Base-by-base conservation (phyloP, 2,113 vertebrate species). In the Nyctibius bracteatus region DNA sequence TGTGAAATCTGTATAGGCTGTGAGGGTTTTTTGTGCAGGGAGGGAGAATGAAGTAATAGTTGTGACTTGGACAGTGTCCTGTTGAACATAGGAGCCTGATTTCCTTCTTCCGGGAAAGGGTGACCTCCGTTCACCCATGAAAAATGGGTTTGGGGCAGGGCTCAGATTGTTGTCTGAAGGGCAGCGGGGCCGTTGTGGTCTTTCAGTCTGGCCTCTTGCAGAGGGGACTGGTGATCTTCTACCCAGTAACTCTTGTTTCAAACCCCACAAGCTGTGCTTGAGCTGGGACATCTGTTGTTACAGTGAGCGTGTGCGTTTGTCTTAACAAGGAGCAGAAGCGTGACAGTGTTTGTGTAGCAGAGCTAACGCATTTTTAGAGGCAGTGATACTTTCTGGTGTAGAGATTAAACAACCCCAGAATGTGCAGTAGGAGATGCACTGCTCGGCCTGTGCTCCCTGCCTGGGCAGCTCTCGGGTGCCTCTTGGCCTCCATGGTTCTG, bases 111-210 rank as follows among this genome's bases (percentile, higher is more conserved):
- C 0, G 1, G 37, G 22, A 59, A 58, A 73, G 54, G 14, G 55
- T 80, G 74, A 59, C 54, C 44, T 58, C 44, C 30, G 10, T 49
- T 91, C 57, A 47, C 33, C 68, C 2, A 0, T 31, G 54, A 37
- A 54, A 62, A 75, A 12, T 43, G 39, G 33, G 25, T 27, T 82
- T 52, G 18, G 75, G 63, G 7, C 37, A 51, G 62, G 62, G 54
- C 49, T 88, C 73, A 37, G 55, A 16, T 43, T 27, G 43, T 90
- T 71, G 23, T 24, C 37, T 41, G n/a, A 30, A 70, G 59, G 35
- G 9, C 46, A 58, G 31, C 0, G 7, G 22, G 62, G 44, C 39
- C 0, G 0, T 39, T 35, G 27, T 61, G 19, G 11, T 43, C 27
- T 44, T 61, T 59, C 46, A 44, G 20, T 35, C 37, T 86, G 7